Percentiles rank a stretch among this genome's conserved stretches.
Evolutionary conservation across 2,113 vertebrate genomes (phyloP).

Genomic region (Pholis gunnellus): DNA sequence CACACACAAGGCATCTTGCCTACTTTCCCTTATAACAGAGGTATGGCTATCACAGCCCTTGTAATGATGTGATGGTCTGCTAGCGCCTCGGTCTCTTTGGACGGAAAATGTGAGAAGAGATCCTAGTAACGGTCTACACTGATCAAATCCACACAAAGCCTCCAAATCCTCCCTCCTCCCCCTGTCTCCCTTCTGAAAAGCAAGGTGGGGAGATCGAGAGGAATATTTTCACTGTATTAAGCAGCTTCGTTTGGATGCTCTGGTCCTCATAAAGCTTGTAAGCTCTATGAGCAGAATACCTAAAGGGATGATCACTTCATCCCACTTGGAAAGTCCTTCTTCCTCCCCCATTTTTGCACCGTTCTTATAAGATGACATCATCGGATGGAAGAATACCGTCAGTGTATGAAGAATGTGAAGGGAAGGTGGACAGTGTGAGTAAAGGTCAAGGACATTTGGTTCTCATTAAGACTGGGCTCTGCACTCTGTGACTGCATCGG

Average conservation of each 20-base stretch:
- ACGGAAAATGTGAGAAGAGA: slow-evolving; percentile 77
- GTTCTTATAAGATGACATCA: slow-evolving; percentile 51
- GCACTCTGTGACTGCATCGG: background rate
- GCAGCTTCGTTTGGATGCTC: slow-evolving; percentile 34
- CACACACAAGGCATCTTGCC: slow-evolving; percentile 59
- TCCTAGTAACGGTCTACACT: slow-evolving; percentile 66
- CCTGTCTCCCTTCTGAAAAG: slow-evolving; percentile 15
- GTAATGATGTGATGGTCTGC: slow-evolving; percentile 84
- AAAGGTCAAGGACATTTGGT: slow-evolving; percentile 54
- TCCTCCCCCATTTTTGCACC: slow-evolving; percentile 40
- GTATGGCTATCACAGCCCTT: slow-evolving; percentile 71
- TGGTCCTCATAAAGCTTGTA: slow-evolving; percentile 53
- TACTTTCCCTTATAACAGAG: slow-evolving; percentile 73
- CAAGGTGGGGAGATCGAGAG: slow-evolving; percentile 48
- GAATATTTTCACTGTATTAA: slow-evolving; percentile 57
- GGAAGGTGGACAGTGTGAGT: slow-evolving; percentile 32
- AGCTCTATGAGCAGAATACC: slow-evolving; percentile 47
- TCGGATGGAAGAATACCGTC: slow-evolving; percentile 56
- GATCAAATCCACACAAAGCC: slow-evolving; percentile 67
- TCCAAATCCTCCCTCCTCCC: slow-evolving; percentile 28
- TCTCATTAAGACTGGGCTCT: slow-evolving; percentile 24
- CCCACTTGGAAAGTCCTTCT: slow-evolving; percentile 57
- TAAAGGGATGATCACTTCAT: slow-evolving; percentile 57
- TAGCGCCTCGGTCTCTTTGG: slow-evolving; percentile 70
- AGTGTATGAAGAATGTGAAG: slow-evolving; percentile 43